Evolutionary conservation across 2,888 invertebrate genomes (phyloP), one percentile per base, ranked within the genome.

Genomic region (Ennomos quercinarius): DNA sequence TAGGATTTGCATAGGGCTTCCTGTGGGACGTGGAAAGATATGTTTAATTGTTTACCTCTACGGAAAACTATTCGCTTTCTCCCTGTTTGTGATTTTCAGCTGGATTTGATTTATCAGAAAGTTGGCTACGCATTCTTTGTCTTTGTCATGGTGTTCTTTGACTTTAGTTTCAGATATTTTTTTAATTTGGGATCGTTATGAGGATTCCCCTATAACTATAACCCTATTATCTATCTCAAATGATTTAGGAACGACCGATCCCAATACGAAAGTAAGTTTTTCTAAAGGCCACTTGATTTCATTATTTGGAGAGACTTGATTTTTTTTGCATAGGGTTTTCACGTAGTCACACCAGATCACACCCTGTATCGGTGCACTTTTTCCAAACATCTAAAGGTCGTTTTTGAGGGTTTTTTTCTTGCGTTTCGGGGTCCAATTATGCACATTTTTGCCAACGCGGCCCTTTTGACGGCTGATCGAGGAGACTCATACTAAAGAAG

Each of bases 361-460:
- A 87, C 64, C 86, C 90, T 90, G 86, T 89, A 83, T 75, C 62
- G 57, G 72, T 85, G 90, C 88, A 90, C 91, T 92, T 92, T 92
- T 91, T 91, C 89, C 83, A 80, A 87, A 84, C 88, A 84, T 90
- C 86, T 87, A 84, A 86, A 89, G 89, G 87, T 89, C 86, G 87
- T 90, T 92, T 91, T 91, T 89, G 86, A 87, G 78, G 76, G 76
- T 81, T 88, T 92, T 91, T 92, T 91, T 91, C 86, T 76, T 80
- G 71, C 73, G 81, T 76, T 73, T 83, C 81, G 76, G 74, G 53
- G 74, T 77, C 87, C 92, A 91, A 92, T 92, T 92, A 91, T 92
- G 92, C 88, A 91, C 92, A 92, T 92, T 91, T 92, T 91, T 91
- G 89, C 86, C 84, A 79, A 79, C 76, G 87, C 89, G 89, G 90